These are phyloP conservation scores for Oncopodura yosiiana DNA, from an alignment of 1,140 invertebrate genomes.

Conservation along the genomic window DNA sequence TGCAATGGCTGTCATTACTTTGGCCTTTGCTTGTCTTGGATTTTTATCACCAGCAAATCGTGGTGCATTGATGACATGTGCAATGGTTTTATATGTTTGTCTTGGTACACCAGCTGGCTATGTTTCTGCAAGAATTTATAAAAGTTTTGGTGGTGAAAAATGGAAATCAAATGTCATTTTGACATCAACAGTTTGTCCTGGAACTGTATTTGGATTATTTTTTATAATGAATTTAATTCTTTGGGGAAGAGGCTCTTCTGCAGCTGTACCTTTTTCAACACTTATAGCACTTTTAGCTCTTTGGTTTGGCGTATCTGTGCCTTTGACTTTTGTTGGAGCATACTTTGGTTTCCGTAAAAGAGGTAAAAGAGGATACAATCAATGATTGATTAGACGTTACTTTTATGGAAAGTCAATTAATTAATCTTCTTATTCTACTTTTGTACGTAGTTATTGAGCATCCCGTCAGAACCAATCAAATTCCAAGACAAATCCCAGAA, in stretches of 20 bases:
- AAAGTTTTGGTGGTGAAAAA: constrained; percentile 93
- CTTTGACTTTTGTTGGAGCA: constrained; percentile 92
- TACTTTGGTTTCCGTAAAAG: constrained; percentile 97
- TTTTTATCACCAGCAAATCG: constrained; percentile 97
- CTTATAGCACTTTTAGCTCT: constrained; percentile 88
- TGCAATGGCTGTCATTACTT: constrained; percentile 57
- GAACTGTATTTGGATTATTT: constrained; percentile 87
- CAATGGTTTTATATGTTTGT: constrained; percentile 87
- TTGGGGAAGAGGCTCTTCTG: constrained; percentile 89
- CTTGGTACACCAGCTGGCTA: constrained; percentile 92
- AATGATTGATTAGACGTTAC: constrained; percentile 1
- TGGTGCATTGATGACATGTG: constrained; percentile 95
- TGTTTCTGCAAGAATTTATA: constrained; percentile 90
- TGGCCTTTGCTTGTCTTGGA: constrained; percentile 91
- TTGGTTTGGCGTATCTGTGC: constrained; percentile 97
- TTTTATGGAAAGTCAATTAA: background rate
- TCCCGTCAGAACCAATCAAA: constrained; percentile 96
- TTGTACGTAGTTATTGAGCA: constrained; percentile 77
- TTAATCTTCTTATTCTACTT: constrained; percentile 13
- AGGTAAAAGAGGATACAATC: constrained; percentile 54
- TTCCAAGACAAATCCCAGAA: constrained; percentile 94
- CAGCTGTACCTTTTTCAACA: constrained; percentile 94
- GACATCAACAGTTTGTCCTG: constrained; percentile 89
- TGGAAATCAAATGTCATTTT: constrained; percentile 97
- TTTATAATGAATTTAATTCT: constrained; percentile 93